Percentiles rank a stretch among this genome's conserved stretches.
phyloP scores from a whole-genome alignment of 2,797 vertebrate genomes.

The Squalus acanthias region DNA sequence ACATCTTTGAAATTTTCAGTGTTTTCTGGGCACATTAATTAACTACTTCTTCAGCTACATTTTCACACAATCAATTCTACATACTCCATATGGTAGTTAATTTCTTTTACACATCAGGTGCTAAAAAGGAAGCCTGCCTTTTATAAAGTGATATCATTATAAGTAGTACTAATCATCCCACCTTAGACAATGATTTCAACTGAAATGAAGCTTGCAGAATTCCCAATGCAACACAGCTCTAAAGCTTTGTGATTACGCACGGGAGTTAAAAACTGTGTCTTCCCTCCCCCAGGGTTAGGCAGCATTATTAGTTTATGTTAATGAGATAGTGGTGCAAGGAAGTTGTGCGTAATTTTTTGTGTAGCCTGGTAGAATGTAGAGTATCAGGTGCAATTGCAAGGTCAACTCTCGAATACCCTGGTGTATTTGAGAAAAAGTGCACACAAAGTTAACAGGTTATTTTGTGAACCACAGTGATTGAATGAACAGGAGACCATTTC shows the following conservation, averaged over 20 bases:
- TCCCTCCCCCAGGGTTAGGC: neutral
- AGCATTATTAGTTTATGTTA: neutral
- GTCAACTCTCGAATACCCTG: neutral
- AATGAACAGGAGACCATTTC: neutral
- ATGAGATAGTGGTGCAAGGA: neutral
- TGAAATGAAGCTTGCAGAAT: constrained; percentile 10
- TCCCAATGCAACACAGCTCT: neutral
- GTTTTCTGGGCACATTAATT: constrained; percentile 24
- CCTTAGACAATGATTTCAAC: constrained; percentile 7
- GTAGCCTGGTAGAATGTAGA: neutral
- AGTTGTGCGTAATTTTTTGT: neutral
- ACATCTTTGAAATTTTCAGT: neutral
- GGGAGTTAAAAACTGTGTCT: neutral
- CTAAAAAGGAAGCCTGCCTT: neutral
- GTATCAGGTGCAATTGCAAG: neutral
- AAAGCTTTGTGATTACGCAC: neutral
- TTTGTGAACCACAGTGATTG: neutral
- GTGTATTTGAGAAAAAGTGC: neutral
- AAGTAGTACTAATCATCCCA: neutral
- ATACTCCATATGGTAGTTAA: neutral
- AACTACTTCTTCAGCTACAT: neutral
- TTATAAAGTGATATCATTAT: neutral
- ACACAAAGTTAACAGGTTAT: neutral
- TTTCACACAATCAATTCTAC: neutral
- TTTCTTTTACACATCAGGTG: neutral